Evolutionary conservation across 2,888 invertebrate genomes (phyloP).

Genomic region (Craniophora ligustri): DNA sequence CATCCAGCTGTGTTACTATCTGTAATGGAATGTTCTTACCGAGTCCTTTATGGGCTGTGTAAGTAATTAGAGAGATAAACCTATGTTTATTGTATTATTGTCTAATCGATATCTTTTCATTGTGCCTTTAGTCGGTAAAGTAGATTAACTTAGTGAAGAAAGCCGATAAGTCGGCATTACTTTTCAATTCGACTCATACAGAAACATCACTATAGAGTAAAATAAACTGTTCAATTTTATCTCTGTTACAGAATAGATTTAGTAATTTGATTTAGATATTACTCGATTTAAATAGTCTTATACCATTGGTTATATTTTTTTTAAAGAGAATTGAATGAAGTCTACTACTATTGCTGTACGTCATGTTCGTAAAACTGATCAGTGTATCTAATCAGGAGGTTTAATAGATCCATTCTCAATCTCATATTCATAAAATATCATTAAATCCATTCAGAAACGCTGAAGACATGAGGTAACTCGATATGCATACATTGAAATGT

Average conservation of each 20-base stretch:
- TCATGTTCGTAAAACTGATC: no score
- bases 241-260: background rate
- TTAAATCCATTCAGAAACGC: no score
- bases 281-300: background rate
- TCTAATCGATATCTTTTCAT: slow-evolving; percentile 5
- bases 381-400: no score
- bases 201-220: background rate
- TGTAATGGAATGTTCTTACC: slow-evolving; percentile 30
- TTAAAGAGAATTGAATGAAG: background rate
- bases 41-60: slow-evolving; percentile 27
- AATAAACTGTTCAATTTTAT: background rate
- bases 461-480: no score
- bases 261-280: background rate
- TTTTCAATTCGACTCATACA: background rate
- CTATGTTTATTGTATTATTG: slow-evolving; percentile 7
- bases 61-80: slow-evolving; percentile 38
- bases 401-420: no score
- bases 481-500: no score
- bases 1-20: slow-evolving; percentile 37
- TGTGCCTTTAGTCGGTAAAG: slow-evolving; percentile 1
- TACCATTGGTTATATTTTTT: background rate
- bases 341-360: no score
- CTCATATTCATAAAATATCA: no score
- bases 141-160: slow-evolving; percentile 3
- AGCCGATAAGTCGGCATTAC: background rate